Evolutionary conservation across 2,888 invertebrate species (phyloP).

Genomic region (Spatulosminthurus flaviceps): DNA sequence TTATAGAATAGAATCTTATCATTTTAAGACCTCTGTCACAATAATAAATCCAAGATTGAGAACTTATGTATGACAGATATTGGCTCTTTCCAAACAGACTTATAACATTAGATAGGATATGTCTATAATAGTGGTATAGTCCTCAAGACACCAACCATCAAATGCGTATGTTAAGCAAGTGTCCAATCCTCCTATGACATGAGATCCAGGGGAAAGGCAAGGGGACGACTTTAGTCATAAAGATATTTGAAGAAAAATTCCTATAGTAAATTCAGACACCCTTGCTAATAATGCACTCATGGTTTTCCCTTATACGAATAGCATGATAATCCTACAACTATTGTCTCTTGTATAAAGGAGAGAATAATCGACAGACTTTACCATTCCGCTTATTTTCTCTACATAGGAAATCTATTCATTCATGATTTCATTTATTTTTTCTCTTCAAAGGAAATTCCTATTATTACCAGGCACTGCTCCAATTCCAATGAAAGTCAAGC

Average conservation of each 20-base stretch:
- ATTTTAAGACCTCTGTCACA: neutral
- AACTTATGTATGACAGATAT: neutral
- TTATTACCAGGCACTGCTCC: neutral
- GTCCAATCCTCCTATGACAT: neutral
- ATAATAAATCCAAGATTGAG: slow-evolving; percentile 18
- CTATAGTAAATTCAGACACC: no score
- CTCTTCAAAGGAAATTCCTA: neutral
- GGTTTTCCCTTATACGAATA: no score
- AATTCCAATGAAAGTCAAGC: no score
- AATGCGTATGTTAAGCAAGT: neutral
- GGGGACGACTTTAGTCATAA: no score
- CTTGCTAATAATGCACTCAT: no score
- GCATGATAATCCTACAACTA: no score
- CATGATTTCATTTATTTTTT: neutral
- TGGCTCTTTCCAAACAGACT: no score
- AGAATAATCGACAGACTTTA: neutral
- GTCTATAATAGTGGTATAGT: no score
- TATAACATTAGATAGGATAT: no score
- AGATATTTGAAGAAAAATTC: no score
- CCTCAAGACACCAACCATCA: neutral
- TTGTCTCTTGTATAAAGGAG: no score
- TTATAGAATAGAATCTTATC: slow-evolving; percentile 1
- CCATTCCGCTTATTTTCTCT: neutral
- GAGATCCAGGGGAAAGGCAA: no score
- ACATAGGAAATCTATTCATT: neutral